Base-by-base conservation (phyloP, 2,888 invertebrate species). In the Megaustenia siamemsis region DNA sequence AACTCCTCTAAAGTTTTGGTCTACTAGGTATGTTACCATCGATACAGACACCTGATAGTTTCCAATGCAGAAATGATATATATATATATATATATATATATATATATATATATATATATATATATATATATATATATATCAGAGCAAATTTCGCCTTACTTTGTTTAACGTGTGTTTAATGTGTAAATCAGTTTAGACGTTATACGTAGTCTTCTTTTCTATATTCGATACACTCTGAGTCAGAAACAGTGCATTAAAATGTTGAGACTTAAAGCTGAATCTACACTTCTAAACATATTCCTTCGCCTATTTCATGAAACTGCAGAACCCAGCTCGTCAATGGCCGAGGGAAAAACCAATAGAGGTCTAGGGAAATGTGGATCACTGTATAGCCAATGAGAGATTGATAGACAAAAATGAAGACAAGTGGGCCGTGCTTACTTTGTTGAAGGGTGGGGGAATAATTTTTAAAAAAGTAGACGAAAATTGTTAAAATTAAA, bases 371-470 rank as follows among this genome's bases (percentile, higher is more conserved):
- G 63, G 32, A 6, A 32, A 63, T 63, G 63, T 63, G 32, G 32
- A 32, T 8, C 15, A 1, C 15, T 63, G 28, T 28, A 32, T 32
- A 15, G 63, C 63, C 28, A 18, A 12, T 69, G 69, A 69, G 40
- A 40, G 69, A 69, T 40, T 69, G 69, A 69, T 69, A 24, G 69
- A 40, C 69, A 69, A 69, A 69, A 69, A 69, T 69, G 68, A 69
- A 40, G 24, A 15, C 69, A 69, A 18, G 69, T 24, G 38, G 40
- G 24, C 38, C 0, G 21, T 69, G 21, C 69, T 69, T 15, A 40
- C 40, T 69, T 21, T 21, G 6, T 40, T 38, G 38, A 0, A 6
- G 40, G 21, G 38, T 2, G 6, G 24, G 24, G 1, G 38, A 21
- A 6, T 24, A 1, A 24, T n/a, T n/a, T 24, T 28, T 38, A 4